Evolutionary conservation across 1,140 invertebrate species (phyloP).

Genomic region (Micrasema minimum): DNA sequence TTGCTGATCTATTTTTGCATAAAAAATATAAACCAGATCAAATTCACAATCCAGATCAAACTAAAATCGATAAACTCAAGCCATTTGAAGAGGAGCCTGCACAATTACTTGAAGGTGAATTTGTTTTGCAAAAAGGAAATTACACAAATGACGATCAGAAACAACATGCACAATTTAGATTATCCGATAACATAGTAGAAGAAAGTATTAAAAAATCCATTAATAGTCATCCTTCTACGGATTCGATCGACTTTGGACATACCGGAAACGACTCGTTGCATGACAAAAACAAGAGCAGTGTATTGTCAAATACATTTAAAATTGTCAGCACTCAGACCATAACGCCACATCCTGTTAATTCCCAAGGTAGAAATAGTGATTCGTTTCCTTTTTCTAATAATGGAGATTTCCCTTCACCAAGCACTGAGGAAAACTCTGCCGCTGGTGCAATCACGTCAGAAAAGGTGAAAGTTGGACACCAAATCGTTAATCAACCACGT

Average conservation of each 20-base stretch:
- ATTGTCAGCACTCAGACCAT: background rate
- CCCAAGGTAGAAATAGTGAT: constrained; percentile 17
- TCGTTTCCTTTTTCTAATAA: constrained; percentile 4
- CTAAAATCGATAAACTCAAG: background rate
- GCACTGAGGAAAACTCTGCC: constrained; percentile 17
- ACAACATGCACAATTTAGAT: background rate
- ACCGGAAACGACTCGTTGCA: too few species aligned
- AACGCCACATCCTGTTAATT: constrained; percentile 6
- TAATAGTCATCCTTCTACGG: too few species aligned
- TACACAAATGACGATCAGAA: constrained; percentile 3
- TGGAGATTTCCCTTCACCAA: background rate
- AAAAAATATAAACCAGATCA: background rate
- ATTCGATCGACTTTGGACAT: too few species aligned
- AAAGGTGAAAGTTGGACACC: constrained; percentile 26
- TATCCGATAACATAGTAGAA: too few species aligned
- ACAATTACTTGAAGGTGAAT: constrained; percentile 3
- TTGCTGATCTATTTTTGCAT: too few species aligned
- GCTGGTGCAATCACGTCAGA: constrained; percentile 33
- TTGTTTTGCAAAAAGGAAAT: constrained; percentile 2
- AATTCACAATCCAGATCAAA: constrained; percentile 2
- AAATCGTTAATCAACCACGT: constrained; percentile 19
- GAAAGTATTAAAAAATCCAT: too few species aligned
- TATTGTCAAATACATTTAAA: too few species aligned
- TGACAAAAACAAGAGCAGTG: too few species aligned
- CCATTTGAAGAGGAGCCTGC: background rate